Conservation (phyloP, 2,888 invertebrate genomes). For the Strigamia maritima region DNA sequence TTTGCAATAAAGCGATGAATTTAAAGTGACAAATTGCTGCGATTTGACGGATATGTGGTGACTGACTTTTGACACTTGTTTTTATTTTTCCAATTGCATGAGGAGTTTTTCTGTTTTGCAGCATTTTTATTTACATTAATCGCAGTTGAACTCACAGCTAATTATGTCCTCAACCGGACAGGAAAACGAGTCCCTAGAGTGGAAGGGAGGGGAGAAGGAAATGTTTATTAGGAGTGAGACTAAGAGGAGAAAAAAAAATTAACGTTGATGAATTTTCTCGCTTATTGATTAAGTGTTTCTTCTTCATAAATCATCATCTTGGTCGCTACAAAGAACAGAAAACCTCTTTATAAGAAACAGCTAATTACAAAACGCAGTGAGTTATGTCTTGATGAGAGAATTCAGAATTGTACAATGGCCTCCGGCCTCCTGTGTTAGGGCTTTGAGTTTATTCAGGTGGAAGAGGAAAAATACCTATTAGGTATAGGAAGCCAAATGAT, state of each 20-base stretch:
- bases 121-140: background rate
- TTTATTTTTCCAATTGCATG: background rate
- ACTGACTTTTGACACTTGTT: background rate
- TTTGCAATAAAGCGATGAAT: background rate
- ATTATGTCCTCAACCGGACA: slow-evolving; percentile 34
- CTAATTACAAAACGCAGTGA: slow-evolving; percentile 14
- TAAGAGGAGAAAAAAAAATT: background rate
- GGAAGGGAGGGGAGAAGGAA: slow-evolving; percentile 24
- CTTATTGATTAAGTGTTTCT: slow-evolving; percentile 34
- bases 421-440: background rate
- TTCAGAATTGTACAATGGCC: background rate
- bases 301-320: slow-evolving; percentile 30
- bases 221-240: slow-evolving; percentile 31
- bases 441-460: background rate
- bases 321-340: slow-evolving; percentile 2
- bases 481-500: slow-evolving; percentile 15
- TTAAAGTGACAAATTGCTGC: background rate
- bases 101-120: background rate
- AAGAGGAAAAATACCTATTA: background rate
- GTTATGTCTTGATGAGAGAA: slow-evolving; percentile 28
- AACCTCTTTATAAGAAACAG: slow-evolving; percentile 3
- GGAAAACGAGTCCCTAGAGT: slow-evolving; percentile 25
- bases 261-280: slow-evolving; percentile 34
- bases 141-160: background rate
- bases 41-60: background rate